Evolutionary conservation across 2,888 invertebrate species (phyloP), one percentile per base, ranked within the genome.

Genomic region (Amblyjoppa proteus): DNA sequence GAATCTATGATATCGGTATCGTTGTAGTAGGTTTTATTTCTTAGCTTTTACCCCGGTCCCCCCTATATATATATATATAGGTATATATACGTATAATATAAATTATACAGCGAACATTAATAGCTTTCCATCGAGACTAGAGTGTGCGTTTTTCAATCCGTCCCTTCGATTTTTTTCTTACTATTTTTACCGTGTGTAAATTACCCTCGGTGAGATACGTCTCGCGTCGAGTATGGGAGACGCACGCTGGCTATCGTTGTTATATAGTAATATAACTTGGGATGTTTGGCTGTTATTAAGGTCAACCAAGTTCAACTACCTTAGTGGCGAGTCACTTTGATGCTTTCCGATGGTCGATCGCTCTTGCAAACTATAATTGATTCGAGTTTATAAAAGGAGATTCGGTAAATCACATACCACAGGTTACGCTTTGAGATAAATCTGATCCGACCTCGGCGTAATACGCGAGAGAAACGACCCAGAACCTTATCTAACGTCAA

Each of bases 281-380:
- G 81, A 78, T 83, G 66, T 80, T 88, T 88, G 85, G 85, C 80
- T 87, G 86, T 87, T 88, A 90, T 90, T 91, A 90, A 89, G 90
- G 90, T 91, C 90, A 91, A 91, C 86, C 81, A 88, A 89, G 91
- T 89, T 90, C 89, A 91, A 91, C 90, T 91, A 89, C 89, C 91
- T 89, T 88, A 87, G 85, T 79, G 83, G 83, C 38, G 83, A 86
- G 87, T 86, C 86, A 87, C 87, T 91, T 90, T 89, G 85, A 89
- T 87, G 84, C 87, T 69, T 64, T 80, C 88, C 87, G 89, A 88
- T 86, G 81, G 81, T 88, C 88, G 87, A 90, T 89, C 88, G 85
- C 79, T 61, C 88, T 87, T 89, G 87, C 77, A 68, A 4, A 28
- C 61, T 88, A 83, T 88, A 88, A 90, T 90, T 90, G 86, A 90